These are phyloP conservation scores for Aporrectodea caliginosa DNA, from an alignment of 1,140 invertebrate genomes.

Conservation along the genomic window DNA sequence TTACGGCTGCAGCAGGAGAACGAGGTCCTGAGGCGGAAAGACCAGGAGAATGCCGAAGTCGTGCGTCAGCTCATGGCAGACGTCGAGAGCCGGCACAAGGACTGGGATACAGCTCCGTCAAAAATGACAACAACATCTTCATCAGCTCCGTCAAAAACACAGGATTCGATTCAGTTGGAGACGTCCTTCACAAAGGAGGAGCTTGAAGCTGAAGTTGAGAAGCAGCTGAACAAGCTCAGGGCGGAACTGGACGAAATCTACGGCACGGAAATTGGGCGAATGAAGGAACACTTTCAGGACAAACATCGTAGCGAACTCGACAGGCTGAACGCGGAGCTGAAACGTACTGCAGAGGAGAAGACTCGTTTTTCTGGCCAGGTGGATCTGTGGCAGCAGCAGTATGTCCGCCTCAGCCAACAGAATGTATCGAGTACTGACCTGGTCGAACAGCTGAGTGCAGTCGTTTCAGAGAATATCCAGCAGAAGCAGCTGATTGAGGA, in stretches of 20 bases:
- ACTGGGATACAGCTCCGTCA: background rate
- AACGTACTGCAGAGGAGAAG: conserved; percentile 1
- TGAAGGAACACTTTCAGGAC: conserved; percentile 17
- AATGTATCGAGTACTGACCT: conserved; percentile 28
- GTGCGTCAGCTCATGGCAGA: conserved; percentile 18
- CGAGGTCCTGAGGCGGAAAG: conserved; percentile 8
- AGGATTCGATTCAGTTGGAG: background rate
- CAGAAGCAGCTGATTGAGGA: conserved; percentile 24
- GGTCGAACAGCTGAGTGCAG: conserved; percentile 12
- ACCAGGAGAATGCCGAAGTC: conserved; percentile 19
- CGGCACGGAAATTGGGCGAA: conserved; percentile 15
- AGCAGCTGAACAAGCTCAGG: conserved; percentile 18
- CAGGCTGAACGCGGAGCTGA: background rate
- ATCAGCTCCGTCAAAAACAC: background rate
- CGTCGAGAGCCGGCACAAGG: conserved; percentile 17
- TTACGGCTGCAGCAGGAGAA: conserved; percentile 8
- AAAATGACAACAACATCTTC: too few relatives aligned
- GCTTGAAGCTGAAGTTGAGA: background rate
- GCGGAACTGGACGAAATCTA: conserved; percentile 30
- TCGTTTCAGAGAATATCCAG: conserved; percentile 22
- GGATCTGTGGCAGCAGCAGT: conserved; percentile 23
- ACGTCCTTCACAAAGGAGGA: conserved; percentile 4
- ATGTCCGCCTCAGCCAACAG: conserved; percentile 25
- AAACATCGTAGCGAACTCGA: background rate
- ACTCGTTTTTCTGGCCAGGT: conserved; percentile 15